Evolutionary conservation across 2,888 invertebrate genomes (phyloP).

Genomic region (Drosophila helvetica): DNA sequence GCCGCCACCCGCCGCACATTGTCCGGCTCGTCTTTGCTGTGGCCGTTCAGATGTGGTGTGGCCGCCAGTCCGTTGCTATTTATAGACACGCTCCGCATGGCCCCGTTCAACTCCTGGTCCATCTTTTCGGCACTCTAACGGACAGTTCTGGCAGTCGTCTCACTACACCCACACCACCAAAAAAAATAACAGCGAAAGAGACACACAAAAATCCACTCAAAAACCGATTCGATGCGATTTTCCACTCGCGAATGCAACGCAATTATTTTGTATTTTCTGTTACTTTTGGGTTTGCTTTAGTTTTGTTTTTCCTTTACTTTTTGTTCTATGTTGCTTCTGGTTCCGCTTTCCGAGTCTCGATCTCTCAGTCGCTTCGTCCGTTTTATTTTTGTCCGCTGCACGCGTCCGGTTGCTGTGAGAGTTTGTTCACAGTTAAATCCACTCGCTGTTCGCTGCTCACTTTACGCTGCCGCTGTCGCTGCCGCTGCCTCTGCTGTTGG

Average conservation of each 20-base stretch:
- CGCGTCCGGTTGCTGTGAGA: conserved; percentile 79
- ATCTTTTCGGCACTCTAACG: conserved; percentile 49
- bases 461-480: conserved; percentile 46
- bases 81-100: conserved; percentile 82
- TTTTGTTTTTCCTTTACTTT: conserved; percentile 8
- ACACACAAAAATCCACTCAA: conserved; percentile 10
- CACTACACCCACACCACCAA: conserved; percentile 29
- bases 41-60: conserved; percentile 66
- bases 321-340: conserved; percentile 21
- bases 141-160: conserved; percentile 13
- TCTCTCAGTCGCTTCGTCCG: conserved; percentile 35
- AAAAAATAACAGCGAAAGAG: conserved; percentile 8
- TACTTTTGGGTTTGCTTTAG: conserved; percentile 32
- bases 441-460: conserved; percentile 59
- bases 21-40: conserved; percentile 67
- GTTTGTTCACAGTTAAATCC: conserved; percentile 80
- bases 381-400: conserved; percentile 72
- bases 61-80: conserved; percentile 74
- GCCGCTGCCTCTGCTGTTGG: conserved; percentile 23
- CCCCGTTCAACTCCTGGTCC: conserved; percentile 83
- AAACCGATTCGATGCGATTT: conserved; percentile 7
- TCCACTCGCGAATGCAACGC: conserved; percentile 21
- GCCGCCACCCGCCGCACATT: conserved; percentile 49
- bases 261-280: conserved; percentile 35
- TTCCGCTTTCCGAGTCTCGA: conserved; percentile 32